Conservation (phyloP, 2,797 vertebrate species). For the Melanotaenia parkinsoni region DNA sequence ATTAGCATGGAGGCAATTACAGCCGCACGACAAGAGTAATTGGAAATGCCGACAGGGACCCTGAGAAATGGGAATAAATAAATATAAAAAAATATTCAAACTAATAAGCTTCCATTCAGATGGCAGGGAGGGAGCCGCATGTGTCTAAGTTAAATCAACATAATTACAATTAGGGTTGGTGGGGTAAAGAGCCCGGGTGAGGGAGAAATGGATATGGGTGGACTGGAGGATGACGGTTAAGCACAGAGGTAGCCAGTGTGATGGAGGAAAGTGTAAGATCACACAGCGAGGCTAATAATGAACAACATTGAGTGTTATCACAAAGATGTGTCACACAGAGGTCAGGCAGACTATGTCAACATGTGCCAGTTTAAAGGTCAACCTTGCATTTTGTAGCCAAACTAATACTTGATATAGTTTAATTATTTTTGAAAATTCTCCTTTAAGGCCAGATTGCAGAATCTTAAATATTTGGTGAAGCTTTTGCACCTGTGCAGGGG, state of each 20-base stretch:
- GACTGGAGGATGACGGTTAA: conserved; percentile 68
- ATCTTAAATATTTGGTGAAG: conserved; percentile 7
- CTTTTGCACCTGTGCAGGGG: not conserved
- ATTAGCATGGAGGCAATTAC: conserved; percentile 99
- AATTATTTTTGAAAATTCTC: conserved; percentile 30
- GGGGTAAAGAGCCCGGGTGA: conserved; percentile 77
- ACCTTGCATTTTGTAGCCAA: conserved; percentile 28
- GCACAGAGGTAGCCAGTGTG: conserved; percentile 57
- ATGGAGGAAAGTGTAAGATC: conserved; percentile 58
- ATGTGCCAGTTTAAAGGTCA: conserved; percentile 1
- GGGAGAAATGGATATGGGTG: conserved; percentile 73
- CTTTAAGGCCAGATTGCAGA: not conserved
- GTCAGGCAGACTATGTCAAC: conserved; percentile 32
- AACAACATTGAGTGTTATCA: conserved; percentile 43
- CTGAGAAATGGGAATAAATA: conserved; percentile 99
- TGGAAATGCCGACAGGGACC: conserved; percentile 99
- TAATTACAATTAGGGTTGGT: conserved; percentile 98
- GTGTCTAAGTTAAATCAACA: conserved; percentile 98
- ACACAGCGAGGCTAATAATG: conserved; percentile 60
- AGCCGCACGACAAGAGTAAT: conserved; percentile 99
- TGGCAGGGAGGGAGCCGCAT: conserved; percentile 88
- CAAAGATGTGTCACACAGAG: conserved; percentile 34
- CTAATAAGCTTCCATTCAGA: conserved; percentile 97
- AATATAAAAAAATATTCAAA: conserved; percentile 93
- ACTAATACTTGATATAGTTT: conserved; percentile 20